Evolutionary conservation across 2,797 vertebrate genomes (phyloP), one percentile per base, ranked within the genome.

Genomic region (Masticophis lateralis): DNA sequence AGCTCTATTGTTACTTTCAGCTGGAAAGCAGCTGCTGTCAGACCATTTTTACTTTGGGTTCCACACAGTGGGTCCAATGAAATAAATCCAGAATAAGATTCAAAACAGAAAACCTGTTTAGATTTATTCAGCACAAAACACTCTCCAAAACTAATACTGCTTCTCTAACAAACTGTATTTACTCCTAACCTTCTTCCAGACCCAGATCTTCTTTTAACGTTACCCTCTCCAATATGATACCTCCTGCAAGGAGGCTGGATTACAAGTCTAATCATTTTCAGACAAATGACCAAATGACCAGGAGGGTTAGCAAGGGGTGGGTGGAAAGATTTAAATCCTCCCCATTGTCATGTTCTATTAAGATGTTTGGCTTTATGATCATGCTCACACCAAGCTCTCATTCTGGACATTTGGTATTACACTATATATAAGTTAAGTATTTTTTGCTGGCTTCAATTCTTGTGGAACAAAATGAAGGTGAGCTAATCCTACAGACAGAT

Each of bases 1-100:
- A 91, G 93, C 90, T 56, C 90, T 43, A 55, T 93, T 93, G 90
- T 91, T 22, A 43, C 47, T 59, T 51, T 91, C 90, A 93, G 51
- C 69, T 93, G 87, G 87, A 89, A 51, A 89, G 86, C 93, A 93
- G 93, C 87, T 93, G 93, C 27, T 59, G 56, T 32, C 60, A 37
- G 69, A 89, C 22, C 51, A 86, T 83, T 27, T 87, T 66, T 56
- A 14, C 22, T 63, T 32, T 57, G 57, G 20, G 12, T 28, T 89
- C 87, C 87, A 57, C 27, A 86, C 18, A 66, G 59, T 18, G 27
- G 32, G 20, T 32, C 25, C 37, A 57, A 57, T 7, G 27, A 27
- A 83, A 63, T 47, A 37, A 89, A 88, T 18, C 59, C 87, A 47
- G 69, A 55, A 83, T 18, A 60, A 89, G 53, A 89, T 32, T 47